Evolutionary conservation across 2,888 invertebrate species (phyloP).

Genomic region (Rhogogaster chlorosoma): DNA sequence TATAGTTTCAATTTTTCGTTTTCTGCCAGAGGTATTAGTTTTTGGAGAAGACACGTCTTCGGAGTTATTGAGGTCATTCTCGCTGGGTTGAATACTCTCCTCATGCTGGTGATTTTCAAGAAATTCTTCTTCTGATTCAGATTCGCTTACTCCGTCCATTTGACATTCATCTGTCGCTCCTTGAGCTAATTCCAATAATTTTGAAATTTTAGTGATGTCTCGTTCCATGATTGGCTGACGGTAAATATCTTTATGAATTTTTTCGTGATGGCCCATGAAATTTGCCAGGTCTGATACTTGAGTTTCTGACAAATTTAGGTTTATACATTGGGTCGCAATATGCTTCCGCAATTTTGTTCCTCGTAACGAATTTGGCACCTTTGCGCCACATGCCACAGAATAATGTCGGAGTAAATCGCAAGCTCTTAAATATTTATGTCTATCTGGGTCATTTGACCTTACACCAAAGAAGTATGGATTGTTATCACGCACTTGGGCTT

Average conservation of each 20-base stretch:
- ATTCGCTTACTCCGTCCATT: neutral
- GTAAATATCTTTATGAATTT: neutral
- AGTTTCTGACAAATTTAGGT: conserved; percentile 56
- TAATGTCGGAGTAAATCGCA: conserved; percentile 60
- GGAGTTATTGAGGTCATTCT: too few relatives aligned
- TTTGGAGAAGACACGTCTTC: too few relatives aligned
- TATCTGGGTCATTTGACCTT: conserved; percentile 39
- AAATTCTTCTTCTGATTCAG: neutral
- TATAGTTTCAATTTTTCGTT: too few relatives aligned
- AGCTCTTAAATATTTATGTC: conserved; percentile 59
- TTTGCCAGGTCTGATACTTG: conserved; percentile 58
- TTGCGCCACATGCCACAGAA: conserved; percentile 62
- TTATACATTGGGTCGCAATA: conserved; percentile 58
- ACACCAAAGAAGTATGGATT: conserved; percentile 59
- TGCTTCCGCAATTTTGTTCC: conserved; percentile 59
- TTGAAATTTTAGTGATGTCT: conserved; percentile 62
- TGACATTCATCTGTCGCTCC: conserved; percentile 45
- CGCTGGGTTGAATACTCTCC: neutral
- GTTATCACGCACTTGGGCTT: conserved; percentile 51
- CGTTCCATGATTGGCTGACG: conserved; percentile 58
- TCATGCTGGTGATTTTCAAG: neutral
- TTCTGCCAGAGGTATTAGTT: too few relatives aligned
- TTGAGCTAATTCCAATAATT: conserved; percentile 60
- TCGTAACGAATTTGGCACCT: conserved; percentile 57
- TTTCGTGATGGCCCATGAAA: conserved; percentile 56